Evolutionary conservation across 2,797 vertebrate species (phyloP), one percentile per base, ranked within the genome.

Genomic region (Tapera naevia): DNA sequence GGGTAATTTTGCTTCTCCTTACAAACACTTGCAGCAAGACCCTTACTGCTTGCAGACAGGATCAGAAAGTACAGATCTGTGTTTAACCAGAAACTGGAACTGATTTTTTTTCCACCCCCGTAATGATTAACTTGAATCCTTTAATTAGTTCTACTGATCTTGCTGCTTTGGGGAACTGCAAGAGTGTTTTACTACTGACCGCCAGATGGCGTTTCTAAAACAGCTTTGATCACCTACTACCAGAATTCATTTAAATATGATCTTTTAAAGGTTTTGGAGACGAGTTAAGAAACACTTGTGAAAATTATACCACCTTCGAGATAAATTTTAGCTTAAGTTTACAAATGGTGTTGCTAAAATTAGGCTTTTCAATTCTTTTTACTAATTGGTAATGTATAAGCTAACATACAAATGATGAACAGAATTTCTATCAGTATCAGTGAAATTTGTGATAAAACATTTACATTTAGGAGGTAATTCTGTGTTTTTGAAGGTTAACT

Each of bases 201-300:
- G 96, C 92, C 82, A 96, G 95, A 76, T 95, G 97, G 96, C 80
- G 95, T 89, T 90, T 96, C 79, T 88, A 7, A 82, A 86, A 65
- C 86, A 61, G 57, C 37, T 81, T 94, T 87, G 64, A 24, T 46
- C 62, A 48, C 24, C 18, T 33, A 48, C 19, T 45, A 28, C 9
- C 21, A 48, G 67, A 48, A 51, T 46, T 84, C 17, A 60, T 50
- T 81, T 82, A 19, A 74, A 61, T 88, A 35, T 12, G 3, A 24
- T 28, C 28, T 57, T 82, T 45, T 32, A 30, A 80, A 86, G 35
- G 9, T 25, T 86, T 80, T 48, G 18, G 43, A 56, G 7, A 21
- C 41, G 24, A 91, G 18, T 60, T 51, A 46, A 74, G 45, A 67
- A 87, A 25, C 22, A 19, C 25, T 41, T 28, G 23, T 18, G 33